Evolutionary conservation across 2,888 invertebrate genomes (phyloP), one percentile per base, ranked within the genome.

Genomic region (Nephrocerus scutellatus): DNA sequence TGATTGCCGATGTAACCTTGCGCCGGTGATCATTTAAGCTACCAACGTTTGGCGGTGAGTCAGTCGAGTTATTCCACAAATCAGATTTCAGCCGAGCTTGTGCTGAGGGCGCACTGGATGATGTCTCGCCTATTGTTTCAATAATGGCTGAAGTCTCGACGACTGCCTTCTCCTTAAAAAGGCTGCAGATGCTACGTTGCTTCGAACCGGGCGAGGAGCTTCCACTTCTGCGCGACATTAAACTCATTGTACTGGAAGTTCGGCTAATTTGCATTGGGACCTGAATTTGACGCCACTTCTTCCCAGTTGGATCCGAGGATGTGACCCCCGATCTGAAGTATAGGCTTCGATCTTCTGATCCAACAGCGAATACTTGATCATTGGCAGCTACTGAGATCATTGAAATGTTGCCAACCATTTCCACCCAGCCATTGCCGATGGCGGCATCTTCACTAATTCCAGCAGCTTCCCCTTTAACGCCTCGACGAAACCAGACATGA

Each of bases 341-440:
- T 40, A 89, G 74, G 48, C 80, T 74, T 44, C 89, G 79, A 67
- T 91, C 90, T 47, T 82, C 79, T 29, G 80, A 78, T 6, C 90
- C 89, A 51, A 91, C 79, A 9, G 83, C 90, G 75, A 88, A 89
- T 8, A 85, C 81, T 74, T 92, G 91, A 70, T 92, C 90, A 68
- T 87, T 87, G 10, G 80, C 75, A 21, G 89, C 83, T 39, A 91
- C 84, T n/a, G 88, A 84, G 30, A 92, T 74, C 58, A 83, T 74
- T 15, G 79, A 75, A 78, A 92, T 84, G 62, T 81, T 79, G 30
- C 87, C 89, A 44, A 87, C 82, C 76, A 92, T 89, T 72, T 89
- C 86, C 19, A 91, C 77, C 92, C 92, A 92, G 18, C 84, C 83
- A 57, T 74, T 81, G 5, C 90, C 90, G 54, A 79, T 80, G 7